phyloP scores from a whole-genome alignment of 2,113 vertebrate genomes.

The Anser brachyrhynchus region DNA sequence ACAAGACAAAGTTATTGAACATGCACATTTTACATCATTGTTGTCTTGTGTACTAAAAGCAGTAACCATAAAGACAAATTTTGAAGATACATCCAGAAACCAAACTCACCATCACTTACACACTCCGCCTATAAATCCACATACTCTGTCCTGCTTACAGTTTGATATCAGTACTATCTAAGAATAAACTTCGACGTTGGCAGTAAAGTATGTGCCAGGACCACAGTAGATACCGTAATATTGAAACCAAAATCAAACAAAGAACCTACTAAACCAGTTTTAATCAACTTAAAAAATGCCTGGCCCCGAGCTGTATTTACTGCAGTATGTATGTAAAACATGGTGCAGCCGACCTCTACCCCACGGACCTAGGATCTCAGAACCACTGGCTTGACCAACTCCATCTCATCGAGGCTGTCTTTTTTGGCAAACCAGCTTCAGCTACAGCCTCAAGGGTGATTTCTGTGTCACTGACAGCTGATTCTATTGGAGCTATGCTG shows the following conservation, averaged over 20 bases:
- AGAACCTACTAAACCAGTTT: background rate
- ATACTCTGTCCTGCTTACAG: background rate
- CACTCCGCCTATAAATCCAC: conserved; percentile 1
- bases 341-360: background rate
- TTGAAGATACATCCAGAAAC: background rate
- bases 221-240: background rate
- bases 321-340: background rate
- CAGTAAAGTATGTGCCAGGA: conserved; percentile 14
- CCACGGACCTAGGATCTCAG: background rate
- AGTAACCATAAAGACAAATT: conserved; percentile 17
- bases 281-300: background rate
- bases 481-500: background rate
- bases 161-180: background rate
- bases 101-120: conserved; percentile 14
- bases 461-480: background rate
- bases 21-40: background rate
- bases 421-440: background rate
- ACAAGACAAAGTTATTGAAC: conserved; percentile 47
- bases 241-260: conserved; percentile 29
- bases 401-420: background rate
- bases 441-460: background rate
- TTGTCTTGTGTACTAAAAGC: conserved; percentile 6
- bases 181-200: conserved; percentile 38
- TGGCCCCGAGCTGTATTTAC: background rate
- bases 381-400: background rate